phyloP scores from a whole-genome alignment of 2,888 invertebrate species.

The Asteroscopus sphinx region DNA sequence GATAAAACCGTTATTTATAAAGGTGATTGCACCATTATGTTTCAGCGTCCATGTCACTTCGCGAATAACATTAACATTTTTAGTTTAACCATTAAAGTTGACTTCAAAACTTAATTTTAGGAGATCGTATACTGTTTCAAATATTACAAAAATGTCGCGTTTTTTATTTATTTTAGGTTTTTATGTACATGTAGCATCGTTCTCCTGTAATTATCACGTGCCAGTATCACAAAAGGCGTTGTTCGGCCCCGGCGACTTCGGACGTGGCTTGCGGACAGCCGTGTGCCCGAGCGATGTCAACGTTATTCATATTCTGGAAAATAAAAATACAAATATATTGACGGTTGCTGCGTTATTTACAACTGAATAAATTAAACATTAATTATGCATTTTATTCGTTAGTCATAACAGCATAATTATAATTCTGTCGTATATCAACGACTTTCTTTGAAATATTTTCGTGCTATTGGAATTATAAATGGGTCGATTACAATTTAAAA shows the following conservation, averaged over 20 bases:
- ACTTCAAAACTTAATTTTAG: conserved; percentile 89
- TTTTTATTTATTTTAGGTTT: conserved; percentile 63
- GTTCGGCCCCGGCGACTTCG: conserved; percentile 51
- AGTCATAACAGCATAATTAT: conserved; percentile 49
- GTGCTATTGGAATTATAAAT: conserved; percentile 32
- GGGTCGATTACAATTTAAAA: conserved; percentile 38
- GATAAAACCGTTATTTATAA: conserved; percentile 77
- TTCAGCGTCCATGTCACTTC: conserved; percentile 85
- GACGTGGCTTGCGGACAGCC: conserved; percentile 42
- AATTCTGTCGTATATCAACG: conserved; percentile 45
- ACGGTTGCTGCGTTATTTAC: conserved; percentile 36
- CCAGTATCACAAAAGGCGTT: conserved; percentile 59
- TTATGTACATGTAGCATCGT: conserved; percentile 88
- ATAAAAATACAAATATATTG: conserved; percentile 58
- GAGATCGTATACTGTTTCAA: conserved; percentile 90
- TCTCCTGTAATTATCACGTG: conserved; percentile 84
- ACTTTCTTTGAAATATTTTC: conserved; percentile 49
- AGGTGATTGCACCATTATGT: conserved; percentile 81
- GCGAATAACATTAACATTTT: conserved; percentile 75
- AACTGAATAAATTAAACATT: conserved; percentile 51
- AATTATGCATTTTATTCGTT: conserved; percentile 52
- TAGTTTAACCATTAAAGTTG: conserved; percentile 87
- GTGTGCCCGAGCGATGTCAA: conserved; percentile 74
- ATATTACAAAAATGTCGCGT: conserved; percentile 88
- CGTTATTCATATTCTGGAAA: conserved; percentile 85